These are phyloP conservation scores for Lophura nycthemera DNA, from an alignment of 2,113 vertebrate species.

Conservation along the genomic window DNA sequence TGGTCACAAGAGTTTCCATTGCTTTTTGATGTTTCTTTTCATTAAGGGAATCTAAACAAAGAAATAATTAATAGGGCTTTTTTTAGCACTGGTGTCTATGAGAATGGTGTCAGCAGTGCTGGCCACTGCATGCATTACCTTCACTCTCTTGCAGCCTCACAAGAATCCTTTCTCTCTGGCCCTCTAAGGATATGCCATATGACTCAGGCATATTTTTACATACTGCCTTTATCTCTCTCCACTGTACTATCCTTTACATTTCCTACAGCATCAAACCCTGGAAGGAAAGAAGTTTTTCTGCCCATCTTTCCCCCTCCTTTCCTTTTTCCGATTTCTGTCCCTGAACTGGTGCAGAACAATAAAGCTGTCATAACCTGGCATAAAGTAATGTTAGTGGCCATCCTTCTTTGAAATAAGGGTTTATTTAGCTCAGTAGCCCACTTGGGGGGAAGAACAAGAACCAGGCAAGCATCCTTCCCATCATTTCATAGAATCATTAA, in stretches of 20 bases:
- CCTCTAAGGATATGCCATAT: neutral
- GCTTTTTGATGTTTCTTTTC: slow-evolving; percentile 28
- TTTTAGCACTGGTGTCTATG: neutral
- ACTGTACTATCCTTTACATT: neutral
- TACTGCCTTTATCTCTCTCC: neutral
- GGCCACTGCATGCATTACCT: neutral
- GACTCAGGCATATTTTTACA: neutral
- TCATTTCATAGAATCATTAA: neutral
- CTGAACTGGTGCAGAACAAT: neutral
- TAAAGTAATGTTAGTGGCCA: neutral
- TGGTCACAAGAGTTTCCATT: neutral
- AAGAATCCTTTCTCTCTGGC: neutral
- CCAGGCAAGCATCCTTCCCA: neutral
- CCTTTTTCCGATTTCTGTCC: neutral
- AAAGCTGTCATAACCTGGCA: neutral
- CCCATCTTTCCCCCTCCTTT: neutral
- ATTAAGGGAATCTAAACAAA: slow-evolving; percentile 38
- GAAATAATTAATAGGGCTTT: slow-evolving; percentile 5
- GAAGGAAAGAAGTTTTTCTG: neutral
- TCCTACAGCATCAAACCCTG: neutral
- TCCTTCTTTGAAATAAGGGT: neutral
- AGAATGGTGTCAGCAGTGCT: neutral
- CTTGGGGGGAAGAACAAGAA: neutral
- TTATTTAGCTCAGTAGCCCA: neutral
- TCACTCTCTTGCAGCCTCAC: neutral